Evolutionary conservation across 2,797 vertebrate species (phyloP).

Genomic region (Manis pentadactyla): DNA sequence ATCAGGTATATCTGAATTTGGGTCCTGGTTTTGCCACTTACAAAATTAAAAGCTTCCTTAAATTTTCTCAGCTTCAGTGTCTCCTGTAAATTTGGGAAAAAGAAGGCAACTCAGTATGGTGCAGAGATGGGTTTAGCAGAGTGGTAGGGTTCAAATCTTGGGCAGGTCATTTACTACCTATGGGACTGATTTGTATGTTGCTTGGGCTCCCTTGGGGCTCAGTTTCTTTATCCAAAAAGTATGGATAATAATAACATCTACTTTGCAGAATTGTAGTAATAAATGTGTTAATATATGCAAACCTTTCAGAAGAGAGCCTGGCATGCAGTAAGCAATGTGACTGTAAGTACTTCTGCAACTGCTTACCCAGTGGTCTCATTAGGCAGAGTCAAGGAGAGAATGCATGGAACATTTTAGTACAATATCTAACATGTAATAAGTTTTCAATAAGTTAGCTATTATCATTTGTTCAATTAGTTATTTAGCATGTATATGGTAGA

Average conservation of each 20-base stretch:
- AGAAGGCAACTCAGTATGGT: too few species aligned
- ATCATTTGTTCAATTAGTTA: neutral
- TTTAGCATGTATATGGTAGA: neutral
- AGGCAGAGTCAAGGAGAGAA: neutral
- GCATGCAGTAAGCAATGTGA: neutral
- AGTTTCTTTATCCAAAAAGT: neutral
- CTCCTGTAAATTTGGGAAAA: neutral
- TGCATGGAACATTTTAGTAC: neutral
- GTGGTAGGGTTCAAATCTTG: neutral
- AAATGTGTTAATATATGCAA: neutral
- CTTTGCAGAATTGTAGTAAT: neutral
- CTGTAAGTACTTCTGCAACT: neutral
- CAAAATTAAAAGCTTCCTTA: neutral
- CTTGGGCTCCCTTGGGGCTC: neutral
- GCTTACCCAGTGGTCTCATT: too few species aligned
- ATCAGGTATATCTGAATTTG: neutral
- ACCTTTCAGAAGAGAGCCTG: neutral
- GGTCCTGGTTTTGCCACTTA: neutral
- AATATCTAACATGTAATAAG: neutral
- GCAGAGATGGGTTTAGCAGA: slow-evolving; percentile 70
- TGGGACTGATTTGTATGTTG: neutral
- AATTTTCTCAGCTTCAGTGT: neutral
- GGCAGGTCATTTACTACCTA: neutral
- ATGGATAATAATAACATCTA: neutral
- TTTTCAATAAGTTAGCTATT: neutral